These are phyloP conservation scores for Darevskia nairensis DNA, from an alignment of 2,797 vertebrate genomes.

Conservation along the genomic window DNA sequence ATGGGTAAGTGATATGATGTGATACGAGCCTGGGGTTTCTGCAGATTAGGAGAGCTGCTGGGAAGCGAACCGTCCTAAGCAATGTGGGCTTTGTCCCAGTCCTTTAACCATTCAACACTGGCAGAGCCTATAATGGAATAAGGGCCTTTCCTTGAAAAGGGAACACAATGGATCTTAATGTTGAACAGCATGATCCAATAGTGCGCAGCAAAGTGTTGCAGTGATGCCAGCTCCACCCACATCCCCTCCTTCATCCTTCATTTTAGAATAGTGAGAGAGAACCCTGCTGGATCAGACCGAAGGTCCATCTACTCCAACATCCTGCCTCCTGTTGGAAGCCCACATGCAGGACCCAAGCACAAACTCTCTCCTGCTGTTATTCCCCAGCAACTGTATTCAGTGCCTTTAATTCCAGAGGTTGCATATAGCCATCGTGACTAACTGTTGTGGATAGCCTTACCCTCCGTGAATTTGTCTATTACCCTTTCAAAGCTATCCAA, in stretches of 20 bases:
- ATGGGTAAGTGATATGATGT: constrained; percentile 86
- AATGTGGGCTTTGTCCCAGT: constrained; percentile 32
- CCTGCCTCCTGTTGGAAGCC: neutral
- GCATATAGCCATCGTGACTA: neutral
- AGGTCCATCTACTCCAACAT: neutral
- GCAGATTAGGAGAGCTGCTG: neutral
- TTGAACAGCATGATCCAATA: constrained; percentile 17
- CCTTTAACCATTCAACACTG: constrained; percentile 30
- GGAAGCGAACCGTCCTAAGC: constrained; percentile 28
- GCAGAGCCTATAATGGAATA: constrained; percentile 41
- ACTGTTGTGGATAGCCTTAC: no score
- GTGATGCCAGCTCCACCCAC: no score
- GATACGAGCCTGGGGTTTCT: neutral
- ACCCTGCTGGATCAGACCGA: neutral
- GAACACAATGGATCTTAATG: neutral
- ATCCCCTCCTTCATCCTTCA: neutral
- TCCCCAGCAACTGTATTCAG: no score
- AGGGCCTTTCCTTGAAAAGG: constrained; percentile 38
- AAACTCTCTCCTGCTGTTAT: neutral
- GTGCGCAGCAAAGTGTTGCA: constrained; percentile 21
- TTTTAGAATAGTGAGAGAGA: neutral
- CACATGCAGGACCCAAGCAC: neutral
- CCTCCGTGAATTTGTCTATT: no score
- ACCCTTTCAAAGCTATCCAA: neutral
- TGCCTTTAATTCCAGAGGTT: neutral